Conservation (phyloP, 2,888 invertebrate genomes). For the Junonia oenone region DNA sequence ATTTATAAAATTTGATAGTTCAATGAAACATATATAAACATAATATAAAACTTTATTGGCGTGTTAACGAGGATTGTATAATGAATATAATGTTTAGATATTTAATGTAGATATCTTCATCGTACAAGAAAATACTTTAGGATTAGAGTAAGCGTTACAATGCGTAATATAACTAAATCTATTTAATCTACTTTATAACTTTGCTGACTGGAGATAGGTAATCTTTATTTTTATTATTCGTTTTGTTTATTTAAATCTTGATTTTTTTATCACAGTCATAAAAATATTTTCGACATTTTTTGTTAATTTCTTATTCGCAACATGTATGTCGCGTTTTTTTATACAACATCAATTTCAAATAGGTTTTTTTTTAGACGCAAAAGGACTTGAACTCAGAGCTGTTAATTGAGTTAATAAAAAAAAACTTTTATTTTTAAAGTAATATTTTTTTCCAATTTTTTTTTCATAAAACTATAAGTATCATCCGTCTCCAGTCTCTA, state of each 20-base stretch:
- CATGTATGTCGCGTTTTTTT: no score
- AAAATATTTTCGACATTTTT: not conserved
- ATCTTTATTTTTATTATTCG: not conserved
- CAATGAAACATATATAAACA: not conserved
- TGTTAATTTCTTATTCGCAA: no score
- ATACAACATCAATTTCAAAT: no score
- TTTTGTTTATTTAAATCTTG: not conserved
- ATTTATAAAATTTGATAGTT: no score
- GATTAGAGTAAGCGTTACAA: slow-evolving; percentile 5
- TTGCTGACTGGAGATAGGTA: slow-evolving; percentile 3
- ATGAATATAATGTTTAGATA: not conserved
- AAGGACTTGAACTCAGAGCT: no score
- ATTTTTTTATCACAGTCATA: no score
- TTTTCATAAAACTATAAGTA: not conserved
- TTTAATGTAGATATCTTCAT: not conserved
- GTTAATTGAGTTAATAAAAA: no score
- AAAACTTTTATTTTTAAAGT: not conserved
- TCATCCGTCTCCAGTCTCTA: slow-evolving; percentile 5
- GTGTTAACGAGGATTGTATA: not conserved
- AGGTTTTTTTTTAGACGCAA: no score
- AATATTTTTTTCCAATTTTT: not conserved
- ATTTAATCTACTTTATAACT: slow-evolving; percentile 5
- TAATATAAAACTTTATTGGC: not conserved
- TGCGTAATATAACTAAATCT: not conserved
- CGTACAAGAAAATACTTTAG: not conserved